Evolutionary conservation across 2,797 vertebrate genomes (phyloP).

Genomic region (Cryptoblepharus egeriae): DNA sequence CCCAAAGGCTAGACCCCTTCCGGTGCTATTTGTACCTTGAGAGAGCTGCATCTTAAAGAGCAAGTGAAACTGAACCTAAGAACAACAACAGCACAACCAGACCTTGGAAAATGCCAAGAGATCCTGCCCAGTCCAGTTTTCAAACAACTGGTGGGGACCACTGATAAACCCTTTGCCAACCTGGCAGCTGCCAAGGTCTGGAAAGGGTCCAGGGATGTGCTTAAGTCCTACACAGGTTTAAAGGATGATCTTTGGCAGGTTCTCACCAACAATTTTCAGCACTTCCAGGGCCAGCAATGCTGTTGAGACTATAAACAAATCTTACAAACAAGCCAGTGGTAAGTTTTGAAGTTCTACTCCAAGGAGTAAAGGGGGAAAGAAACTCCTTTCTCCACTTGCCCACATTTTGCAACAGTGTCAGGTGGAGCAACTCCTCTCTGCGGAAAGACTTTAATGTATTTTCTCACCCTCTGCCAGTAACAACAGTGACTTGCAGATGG

Average conservation of each 20-base stretch:
- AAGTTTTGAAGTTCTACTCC: conserved; percentile 55
- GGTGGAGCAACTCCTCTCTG: conserved; percentile 61
- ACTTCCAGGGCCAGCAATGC: conserved; percentile 68
- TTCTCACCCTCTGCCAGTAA: conserved; percentile 36
- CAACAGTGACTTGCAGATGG: conserved; percentile 56
- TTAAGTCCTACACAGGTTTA: conserved; percentile 71
- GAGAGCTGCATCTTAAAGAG: conserved; percentile 47
- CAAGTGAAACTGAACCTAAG: conserved; percentile 24
- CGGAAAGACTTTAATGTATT: conserved; percentile 53
- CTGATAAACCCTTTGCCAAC: conserved; percentile 69
- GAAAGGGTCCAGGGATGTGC: conserved; percentile 64
- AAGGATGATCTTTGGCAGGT: conserved; percentile 73
- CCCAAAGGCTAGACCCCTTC: neutral
- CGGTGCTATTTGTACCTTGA: neutral
- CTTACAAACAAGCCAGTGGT: conserved; percentile 63
- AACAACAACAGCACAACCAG: conserved; percentile 10
- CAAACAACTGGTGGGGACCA: conserved; percentile 63
- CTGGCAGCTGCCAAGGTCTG: conserved; percentile 67
- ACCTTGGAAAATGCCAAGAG: conserved; percentile 39
- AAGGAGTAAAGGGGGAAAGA: conserved; percentile 31
- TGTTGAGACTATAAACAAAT: conserved; percentile 71
- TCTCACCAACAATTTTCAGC: conserved; percentile 63
- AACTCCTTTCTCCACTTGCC: conserved; percentile 63
- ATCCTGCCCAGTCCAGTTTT: conserved; percentile 42
- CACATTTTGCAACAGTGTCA: conserved; percentile 62